These are phyloP conservation scores for Anas acuta DNA, from an alignment of 2,797 vertebrate genomes.

Conservation along the genomic window DNA sequence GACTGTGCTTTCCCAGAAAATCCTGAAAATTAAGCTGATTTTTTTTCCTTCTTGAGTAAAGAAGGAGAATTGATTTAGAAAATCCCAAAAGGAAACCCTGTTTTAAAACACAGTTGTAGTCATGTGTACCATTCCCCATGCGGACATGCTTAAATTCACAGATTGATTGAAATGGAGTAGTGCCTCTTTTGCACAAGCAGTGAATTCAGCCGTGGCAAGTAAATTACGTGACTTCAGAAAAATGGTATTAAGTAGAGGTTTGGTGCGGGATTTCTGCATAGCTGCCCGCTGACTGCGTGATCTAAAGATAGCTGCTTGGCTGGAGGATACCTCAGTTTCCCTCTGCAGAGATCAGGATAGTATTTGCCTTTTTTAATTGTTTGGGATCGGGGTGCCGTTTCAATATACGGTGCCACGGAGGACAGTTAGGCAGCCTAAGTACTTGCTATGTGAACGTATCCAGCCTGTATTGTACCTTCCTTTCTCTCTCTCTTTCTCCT, in stretches of 20 bases:
- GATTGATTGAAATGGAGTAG: neutral
- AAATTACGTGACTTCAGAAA: slow-evolving; percentile 4
- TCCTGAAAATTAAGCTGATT: neutral
- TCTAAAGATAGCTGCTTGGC: neutral
- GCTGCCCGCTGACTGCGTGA: neutral
- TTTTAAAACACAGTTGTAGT: slow-evolving; percentile 16
- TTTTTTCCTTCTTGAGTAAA: neutral
- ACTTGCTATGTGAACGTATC: neutral
- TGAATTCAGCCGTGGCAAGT: slow-evolving; percentile 20
- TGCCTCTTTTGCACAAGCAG: neutral
- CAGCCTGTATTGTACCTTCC: neutral
- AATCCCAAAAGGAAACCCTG: neutral
- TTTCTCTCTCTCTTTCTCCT: neutral
- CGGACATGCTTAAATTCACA: slow-evolving; percentile 23
- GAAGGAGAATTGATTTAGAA: slow-evolving; percentile 10
- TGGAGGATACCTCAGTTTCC: neutral
- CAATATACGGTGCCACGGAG: neutral
- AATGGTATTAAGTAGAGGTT: neutral
- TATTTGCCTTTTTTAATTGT: neutral
- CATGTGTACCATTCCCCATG: neutral
- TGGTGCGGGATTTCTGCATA: neutral
- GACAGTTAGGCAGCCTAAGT: neutral
- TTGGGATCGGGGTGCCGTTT: neutral
- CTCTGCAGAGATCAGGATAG: neutral
- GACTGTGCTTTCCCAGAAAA: neutral